Evolutionary conservation across 1,140 invertebrate genomes (phyloP).

Genomic region (Meloidogyne floridensis): DNA sequence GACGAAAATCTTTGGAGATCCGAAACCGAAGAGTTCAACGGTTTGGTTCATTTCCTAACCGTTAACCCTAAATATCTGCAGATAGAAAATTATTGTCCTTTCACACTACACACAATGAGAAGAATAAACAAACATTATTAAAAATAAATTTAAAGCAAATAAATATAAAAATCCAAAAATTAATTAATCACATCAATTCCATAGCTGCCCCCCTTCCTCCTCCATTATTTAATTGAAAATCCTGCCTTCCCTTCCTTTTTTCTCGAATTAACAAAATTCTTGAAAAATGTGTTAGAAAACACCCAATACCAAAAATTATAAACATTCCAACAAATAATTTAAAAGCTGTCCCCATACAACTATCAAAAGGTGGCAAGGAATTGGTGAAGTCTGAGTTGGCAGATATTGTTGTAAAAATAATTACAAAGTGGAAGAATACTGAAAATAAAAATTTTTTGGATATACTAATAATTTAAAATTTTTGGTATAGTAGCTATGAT

Average conservation of each 20-base stretch:
- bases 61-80: too few species aligned
- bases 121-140: too few species aligned
- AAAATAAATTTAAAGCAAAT: too few species aligned
- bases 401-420: not conserved
- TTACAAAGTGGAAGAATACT: constrained; percentile 20
- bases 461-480: not conserved
- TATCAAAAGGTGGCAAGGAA: constrained; percentile 14
- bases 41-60: too few species aligned
- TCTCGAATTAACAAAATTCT: constrained; percentile 20
- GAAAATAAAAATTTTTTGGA: not conserved
- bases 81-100: too few species aligned
- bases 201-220: not conserved
- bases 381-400: constrained; percentile 21
- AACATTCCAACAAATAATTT: constrained; percentile 28
- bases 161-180: too few species aligned
- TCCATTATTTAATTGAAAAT: not conserved
- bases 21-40: too few species aligned
- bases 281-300: constrained; percentile 20
- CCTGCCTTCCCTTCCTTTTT: constrained; percentile 7
- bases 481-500: too few species aligned
- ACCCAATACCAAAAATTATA: constrained; percentile 19
- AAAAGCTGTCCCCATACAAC: constrained; percentile 23
- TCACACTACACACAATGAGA: too few species aligned
- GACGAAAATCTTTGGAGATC: too few species aligned
- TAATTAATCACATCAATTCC: not conserved